Evolutionary conservation across 2,113 vertebrate genomes (phyloP), one percentile per base, ranked within the genome.

Genomic region (Scartelaos histophorus): DNA sequence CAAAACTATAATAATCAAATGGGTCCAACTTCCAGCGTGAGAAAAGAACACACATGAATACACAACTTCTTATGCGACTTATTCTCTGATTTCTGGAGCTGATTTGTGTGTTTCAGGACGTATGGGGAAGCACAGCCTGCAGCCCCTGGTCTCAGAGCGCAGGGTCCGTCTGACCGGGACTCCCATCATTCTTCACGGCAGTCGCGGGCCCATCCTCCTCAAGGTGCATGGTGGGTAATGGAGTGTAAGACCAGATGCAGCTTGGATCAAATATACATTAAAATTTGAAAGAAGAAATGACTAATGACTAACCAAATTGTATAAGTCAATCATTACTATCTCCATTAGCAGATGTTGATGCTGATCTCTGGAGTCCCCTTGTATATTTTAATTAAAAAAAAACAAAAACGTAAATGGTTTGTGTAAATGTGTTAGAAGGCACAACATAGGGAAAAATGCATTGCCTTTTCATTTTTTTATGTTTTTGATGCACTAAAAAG

Each of bases 211-310:
- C 17, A 43, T 21, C 6, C 13, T 80, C 7, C 45, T 83, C 74
- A 83, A 80, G 69, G 35, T 66, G 16, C 82, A 83, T 34, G 82
- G 82, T 83, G 17, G 5, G 73, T 58, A 38, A 38, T 38, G 29
- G 34, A 38, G 34, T 64, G 7, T 38, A 25, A 58, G 22, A 25
- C 56, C 13, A 51, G 7, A 17, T 17, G 17, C 3, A 15, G 13
- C 47, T 5, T 51, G 47, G 3, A 38, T 38, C 7, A 7, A 38
- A 38, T 38, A 2, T 3, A 38, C 6, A 38, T 38, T 38, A 2
- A 38, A 38, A 38, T 38, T 38, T 1, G 38, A 38, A 10, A 38
- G 3, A 51, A 19, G 49, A 51, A 51, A 19, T 19, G 17, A 19
- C 3, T 7, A 6, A 7, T 10, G n/a, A 7, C 2, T 10, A 53